phyloP scores from a whole-genome alignment of 2,888 invertebrate species.

The Caenorhabditis plicata region DNA sequence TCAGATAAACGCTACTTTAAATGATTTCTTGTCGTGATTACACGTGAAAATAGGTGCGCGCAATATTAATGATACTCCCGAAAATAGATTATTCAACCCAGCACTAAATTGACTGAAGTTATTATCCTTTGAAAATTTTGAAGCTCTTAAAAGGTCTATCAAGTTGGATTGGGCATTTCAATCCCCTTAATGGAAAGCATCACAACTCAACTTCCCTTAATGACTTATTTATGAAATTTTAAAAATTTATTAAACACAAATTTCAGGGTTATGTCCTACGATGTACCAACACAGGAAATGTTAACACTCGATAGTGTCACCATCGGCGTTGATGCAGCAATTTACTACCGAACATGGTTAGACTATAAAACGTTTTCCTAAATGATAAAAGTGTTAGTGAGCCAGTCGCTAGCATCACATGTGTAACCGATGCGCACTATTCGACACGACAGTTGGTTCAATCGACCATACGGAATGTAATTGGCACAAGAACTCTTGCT shows the following conservation, averaged over 20 bases:
- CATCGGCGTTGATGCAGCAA: slow-evolving; percentile 63
- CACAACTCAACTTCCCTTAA: background rate
- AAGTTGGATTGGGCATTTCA: too few relatives aligned
- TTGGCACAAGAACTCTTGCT: slow-evolving; percentile 62
- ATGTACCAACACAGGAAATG: slow-evolving; percentile 68
- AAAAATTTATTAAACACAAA: background rate
- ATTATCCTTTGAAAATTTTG: too few relatives aligned
- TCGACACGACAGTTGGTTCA: slow-evolving; percentile 66
- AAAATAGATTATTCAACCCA: too few relatives aligned
- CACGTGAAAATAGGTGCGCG: too few relatives aligned
- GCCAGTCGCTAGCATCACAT: slow-evolving; percentile 55
- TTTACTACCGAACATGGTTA: slow-evolving; percentile 53
- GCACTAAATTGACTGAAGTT: too few relatives aligned
- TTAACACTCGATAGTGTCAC: slow-evolving; percentile 66
- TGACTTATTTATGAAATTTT: background rate
- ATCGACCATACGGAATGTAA: slow-evolving; percentile 56
- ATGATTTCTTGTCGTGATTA: too few relatives aligned
- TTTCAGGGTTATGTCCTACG: slow-evolving; percentile 66
- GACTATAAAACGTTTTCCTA: background rate
- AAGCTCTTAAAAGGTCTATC: too few relatives aligned
- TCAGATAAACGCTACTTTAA: too few relatives aligned
- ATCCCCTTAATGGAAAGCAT: too few relatives aligned
- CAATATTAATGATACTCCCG: too few relatives aligned
- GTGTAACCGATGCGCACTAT: slow-evolving; percentile 63
- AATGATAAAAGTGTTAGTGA: slow-evolving; percentile 41